Conservation (phyloP, 2,888 invertebrate species). For the Macrosoma leucophasiata region DNA sequence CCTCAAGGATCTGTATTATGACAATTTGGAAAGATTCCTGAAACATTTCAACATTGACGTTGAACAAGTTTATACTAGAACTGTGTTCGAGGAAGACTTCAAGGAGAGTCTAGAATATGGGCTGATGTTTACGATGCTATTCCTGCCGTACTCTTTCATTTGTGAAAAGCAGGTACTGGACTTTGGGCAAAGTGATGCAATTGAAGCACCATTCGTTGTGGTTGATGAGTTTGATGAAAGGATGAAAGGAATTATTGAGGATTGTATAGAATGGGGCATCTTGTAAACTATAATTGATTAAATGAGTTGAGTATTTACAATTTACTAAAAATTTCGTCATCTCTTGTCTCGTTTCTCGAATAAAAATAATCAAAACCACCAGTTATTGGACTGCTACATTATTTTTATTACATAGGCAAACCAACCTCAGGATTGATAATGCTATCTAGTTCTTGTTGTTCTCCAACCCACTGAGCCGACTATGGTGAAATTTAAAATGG, state of each 20-base stretch:
- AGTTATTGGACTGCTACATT: too few species aligned
- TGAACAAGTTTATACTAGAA: conserved; percentile 21
- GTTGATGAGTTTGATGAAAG: conserved; percentile 23
- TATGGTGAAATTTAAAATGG: too few species aligned
- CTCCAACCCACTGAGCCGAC: too few species aligned
- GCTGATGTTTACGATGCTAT: conserved; percentile 16
- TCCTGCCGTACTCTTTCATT: conserved; percentile 22
- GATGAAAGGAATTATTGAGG: conserved; percentile 28
- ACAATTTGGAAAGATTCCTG: conserved; percentile 29
- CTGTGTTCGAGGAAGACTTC: conserved; percentile 23
- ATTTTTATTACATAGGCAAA: too few species aligned
- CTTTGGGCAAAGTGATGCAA: conserved; percentile 14
- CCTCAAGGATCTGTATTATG: conserved; percentile 34
- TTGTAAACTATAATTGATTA: conserved; percentile 22
- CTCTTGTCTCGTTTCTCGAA: too few species aligned
- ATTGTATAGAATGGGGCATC: conserved; percentile 31
- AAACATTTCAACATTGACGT: conserved; percentile 32
- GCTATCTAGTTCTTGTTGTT: too few species aligned
- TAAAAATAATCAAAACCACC: too few species aligned
- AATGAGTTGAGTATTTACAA: too few species aligned
- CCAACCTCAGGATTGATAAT: too few species aligned
- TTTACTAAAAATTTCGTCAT: too few species aligned
- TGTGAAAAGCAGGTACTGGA: conserved; percentile 24
- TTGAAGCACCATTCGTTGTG: conserved; percentile 15
- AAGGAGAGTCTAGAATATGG: too few species aligned